Conservation (phyloP, 2,113 vertebrate species). For the Coryphaenoides rupestris region DNA sequence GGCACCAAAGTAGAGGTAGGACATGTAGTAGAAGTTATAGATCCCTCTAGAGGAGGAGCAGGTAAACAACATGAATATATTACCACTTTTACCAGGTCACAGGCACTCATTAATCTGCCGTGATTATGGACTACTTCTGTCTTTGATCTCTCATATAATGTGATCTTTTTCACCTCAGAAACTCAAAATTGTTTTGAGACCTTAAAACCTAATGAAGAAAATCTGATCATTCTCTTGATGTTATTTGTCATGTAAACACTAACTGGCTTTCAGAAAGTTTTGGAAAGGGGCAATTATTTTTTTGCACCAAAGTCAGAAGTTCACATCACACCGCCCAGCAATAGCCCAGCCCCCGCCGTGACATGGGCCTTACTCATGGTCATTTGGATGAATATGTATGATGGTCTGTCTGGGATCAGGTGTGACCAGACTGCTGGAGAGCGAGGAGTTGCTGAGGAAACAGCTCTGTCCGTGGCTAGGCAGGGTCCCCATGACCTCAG, state of each 20-base stretch:
- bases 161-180: no score
- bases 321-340: no score
- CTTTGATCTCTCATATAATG: no score
- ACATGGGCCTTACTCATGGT: constrained; percentile 5
- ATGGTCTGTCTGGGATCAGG: constrained; percentile 9
- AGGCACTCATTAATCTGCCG: background rate
- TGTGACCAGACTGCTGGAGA: constrained; percentile 26
- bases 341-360: no score
- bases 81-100: background rate
- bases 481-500: constrained; percentile 77
- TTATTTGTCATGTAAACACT: no score
- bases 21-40: constrained; percentile 81
- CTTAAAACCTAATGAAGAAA: no score
- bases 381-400: constrained; percentile 13
- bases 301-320: no score
- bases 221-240: no score
- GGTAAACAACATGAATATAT: background rate
- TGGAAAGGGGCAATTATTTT: no score
- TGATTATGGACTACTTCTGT: background rate
- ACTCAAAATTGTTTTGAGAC: no score
- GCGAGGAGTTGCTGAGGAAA: constrained; percentile 44
- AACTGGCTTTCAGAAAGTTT: no score
- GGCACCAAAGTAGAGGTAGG: constrained; percentile 90
- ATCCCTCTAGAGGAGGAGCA: constrained; percentile 38
- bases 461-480: constrained; percentile 66